phyloP scores from a whole-genome alignment of 2,797 vertebrate species.

The Brotogeris chrysoptera region DNA sequence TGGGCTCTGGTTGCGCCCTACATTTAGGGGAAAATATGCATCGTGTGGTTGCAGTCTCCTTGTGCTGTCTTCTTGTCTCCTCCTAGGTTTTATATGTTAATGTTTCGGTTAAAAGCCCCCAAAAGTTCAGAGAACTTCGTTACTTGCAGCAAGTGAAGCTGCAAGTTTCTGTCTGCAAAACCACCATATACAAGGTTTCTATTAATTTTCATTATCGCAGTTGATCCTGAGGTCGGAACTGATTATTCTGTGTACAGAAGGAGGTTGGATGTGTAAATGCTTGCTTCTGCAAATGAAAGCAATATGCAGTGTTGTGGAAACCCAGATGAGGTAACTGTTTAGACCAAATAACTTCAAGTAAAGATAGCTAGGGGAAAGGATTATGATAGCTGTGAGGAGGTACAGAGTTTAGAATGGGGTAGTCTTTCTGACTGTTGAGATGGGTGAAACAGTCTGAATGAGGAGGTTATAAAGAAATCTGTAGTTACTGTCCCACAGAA shows the following conservation, averaged over 20 bases:
- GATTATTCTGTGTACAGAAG: background rate
- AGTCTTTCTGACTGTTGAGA: accelerated
- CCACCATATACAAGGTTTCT: background rate
- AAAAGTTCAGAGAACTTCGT: background rate
- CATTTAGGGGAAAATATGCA: background rate
- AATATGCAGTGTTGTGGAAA: background rate
- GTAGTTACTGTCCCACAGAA: background rate
- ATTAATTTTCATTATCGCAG: background rate
- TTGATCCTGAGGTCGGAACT: background rate
- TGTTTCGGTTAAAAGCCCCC: background rate
- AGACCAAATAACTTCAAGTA: background rate
- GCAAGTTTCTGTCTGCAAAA: background rate
- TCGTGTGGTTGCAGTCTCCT: background rate
- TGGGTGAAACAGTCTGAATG: background rate
- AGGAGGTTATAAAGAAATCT: background rate
- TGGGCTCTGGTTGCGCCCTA: background rate
- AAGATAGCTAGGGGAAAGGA: background rate
- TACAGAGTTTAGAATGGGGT: background rate
- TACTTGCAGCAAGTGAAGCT: background rate
- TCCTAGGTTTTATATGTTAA: background rate
- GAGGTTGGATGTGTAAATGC: background rate
- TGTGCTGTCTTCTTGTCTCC: background rate
- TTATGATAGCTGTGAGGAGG: background rate
- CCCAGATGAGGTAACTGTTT: background rate
- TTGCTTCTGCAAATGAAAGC: background rate